Evolutionary conservation across 2,797 vertebrate genomes (phyloP), one percentile per base, ranked within the genome.

Genomic region (Crocodylus rhombifer): DNA sequence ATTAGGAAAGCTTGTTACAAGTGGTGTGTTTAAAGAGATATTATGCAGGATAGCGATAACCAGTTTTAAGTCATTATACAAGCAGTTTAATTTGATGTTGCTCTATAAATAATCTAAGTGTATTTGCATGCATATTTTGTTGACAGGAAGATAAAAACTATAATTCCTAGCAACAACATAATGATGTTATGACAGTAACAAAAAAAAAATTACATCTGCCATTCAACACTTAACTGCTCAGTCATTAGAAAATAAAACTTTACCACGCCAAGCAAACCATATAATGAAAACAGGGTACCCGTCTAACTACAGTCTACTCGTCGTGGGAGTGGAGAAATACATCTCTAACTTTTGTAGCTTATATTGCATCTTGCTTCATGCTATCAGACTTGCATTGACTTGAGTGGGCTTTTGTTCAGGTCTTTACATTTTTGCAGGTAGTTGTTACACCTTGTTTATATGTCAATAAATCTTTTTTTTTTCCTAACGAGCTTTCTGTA

Each of bases 21-120:
- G 90, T 91, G 83, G 74, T 93, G 84, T 95, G 82, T 94, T 96
- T 96, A 96, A 97, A 96, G 86, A 92, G 86, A 88, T 96, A 90
- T 94, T 97, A 97, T 96, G 93, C 82, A 94, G 95, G 78, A 71
- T 80, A 82, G 71, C 1, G 88, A 97, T 95, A 97, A 96, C 95
- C 80, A 91, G 88, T 89, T 97, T 97, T 93, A 96, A 97, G 93
- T 96, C 82, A 95, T 96, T 93, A 95, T 93, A 94, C 86, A 95
- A 96, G 89, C 86, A 96, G 89, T 95, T 97, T 97, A 97, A 97
- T 97, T 97, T 96, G 96, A 96, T 95, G 97, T 97, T 96, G 95
- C 88, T 98, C 95, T 93, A 97, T 94, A 98, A 97, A 97, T 97
- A 97, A 91, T 71, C 86, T 87, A 64, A 85, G 78, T 92, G 94